Evolutionary conservation across 2,113 vertebrate genomes (phyloP), one percentile per base, ranked within the genome.

Genomic region (Chroicocephalus ridibundus): DNA sequence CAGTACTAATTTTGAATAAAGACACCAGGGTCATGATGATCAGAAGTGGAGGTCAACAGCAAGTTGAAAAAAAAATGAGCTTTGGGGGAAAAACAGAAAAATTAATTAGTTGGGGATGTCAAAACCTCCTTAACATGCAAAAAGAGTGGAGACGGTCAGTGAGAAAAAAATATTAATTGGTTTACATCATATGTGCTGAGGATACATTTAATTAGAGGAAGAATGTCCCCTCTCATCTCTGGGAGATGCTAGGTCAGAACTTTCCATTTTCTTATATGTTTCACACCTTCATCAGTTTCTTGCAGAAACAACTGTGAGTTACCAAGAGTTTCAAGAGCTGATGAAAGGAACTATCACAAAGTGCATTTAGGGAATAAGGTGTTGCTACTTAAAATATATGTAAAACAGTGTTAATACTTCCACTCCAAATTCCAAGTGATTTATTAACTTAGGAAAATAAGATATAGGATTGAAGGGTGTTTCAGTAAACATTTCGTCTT

Each of bases 51-150:
- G 75, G 95, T 93, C 93, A 95, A 78, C 19, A 78, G 8, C 61
- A 94, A 96, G 54, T 65, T 86, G 71, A 92, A 92, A 89, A 77
- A 84, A 82, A 94, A 96, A 87, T 70, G 69, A 84, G 79, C 86
- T 96, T 86, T 80, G 60, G 68, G 93, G 78, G 13, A 17, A 81
- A 95, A 93, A 1, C 36, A 95, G 64, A 92, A 76, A 94, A 96
- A 97, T 78, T 97, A 96, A 97, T 97, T 96, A 97, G 82, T 60
- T 40, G 14, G 14, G 69, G 52, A 86, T 90, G 84, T 93, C 79
- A 93, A 90, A 96, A 8, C 11, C 46, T 88, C 94, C 38, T 89
- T 88, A 95, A 64, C n/a, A 80, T 54, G 57, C 29, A 88, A 82
- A 91, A 94, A 62, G 17, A 89, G 19, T 64, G 15, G 69, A 65